Base-by-base conservation (phyloP, 2,888 invertebrate species). In the Uropetala carovei region DNA sequence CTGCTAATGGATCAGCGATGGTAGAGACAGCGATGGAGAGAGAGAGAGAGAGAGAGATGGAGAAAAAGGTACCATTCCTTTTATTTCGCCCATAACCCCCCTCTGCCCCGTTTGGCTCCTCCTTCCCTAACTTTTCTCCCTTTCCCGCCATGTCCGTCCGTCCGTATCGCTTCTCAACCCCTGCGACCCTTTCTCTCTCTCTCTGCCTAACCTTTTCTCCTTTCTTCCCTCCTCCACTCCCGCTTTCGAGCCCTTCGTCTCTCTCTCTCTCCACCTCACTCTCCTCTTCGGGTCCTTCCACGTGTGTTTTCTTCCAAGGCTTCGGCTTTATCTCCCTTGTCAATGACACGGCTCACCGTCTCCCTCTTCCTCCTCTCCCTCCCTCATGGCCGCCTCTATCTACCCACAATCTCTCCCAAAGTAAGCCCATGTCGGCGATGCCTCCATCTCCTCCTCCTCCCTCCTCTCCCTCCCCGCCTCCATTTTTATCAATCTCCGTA, bases 111-210 rank as follows among this genome's bases (percentile, higher is more conserved):
- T 13, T 64, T n/a, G 11, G 22, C 59, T 9, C n/a, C 18, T 59
- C 85, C 58, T 59, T 86, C 22, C 58, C 93, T 93, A 93, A 94
- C 94, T 93, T 92, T 93, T 81, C 86, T 92, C 93, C 93, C 43
- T 43, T 43, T 43, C 43, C 43, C 43, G 43, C 43, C n/a, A n/a
- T n/a, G n/a, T 43, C 43, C 43, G 43, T 43, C 43, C 43, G 43
- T 43, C 43, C 43, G 3, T 43, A 43, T 43, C 43, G 43, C 43
- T 43, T 43, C 43, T 43, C 43, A 43, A 43, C 43, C 43, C 1
- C 43, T 5, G 43, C 43, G 43, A 43, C 5, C 43, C 43, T 43
- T 43, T 43, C 43, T 43, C 43, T 43, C 5, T 43, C 43, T 43
- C 43, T 43, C 43, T 43, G 43, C 43, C 43, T 43, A 43, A 43